These are phyloP conservation scores for Geopemphigus sp. DNA, from an alignment of 1,140 invertebrate species.

Conservation along the genomic window DNA sequence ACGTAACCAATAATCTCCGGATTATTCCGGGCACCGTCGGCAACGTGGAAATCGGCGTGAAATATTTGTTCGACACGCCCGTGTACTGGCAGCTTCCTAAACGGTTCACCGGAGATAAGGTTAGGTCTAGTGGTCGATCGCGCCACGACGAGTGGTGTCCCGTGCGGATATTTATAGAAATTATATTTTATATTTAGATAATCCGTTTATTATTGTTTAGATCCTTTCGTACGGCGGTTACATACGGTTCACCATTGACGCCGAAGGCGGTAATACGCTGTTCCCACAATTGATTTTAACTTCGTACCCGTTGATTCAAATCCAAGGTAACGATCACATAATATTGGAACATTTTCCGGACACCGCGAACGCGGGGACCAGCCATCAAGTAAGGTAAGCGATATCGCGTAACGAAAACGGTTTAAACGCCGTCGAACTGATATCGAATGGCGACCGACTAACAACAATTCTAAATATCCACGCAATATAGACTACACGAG, in stretches of 20 bases:
- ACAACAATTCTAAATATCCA: not conserved
- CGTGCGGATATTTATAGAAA: too few species aligned
- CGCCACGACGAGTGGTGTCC: too few species aligned
- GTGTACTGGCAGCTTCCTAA: constrained; percentile 83
- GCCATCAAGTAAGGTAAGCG: constrained; percentile 68
- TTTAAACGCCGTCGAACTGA: constrained; percentile 7
- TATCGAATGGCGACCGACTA: not conserved
- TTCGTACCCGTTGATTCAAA: constrained; percentile 75
- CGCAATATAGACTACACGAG: constrained; percentile 60
- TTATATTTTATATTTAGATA: too few species aligned
- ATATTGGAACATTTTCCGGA: constrained; percentile 73
- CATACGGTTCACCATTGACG: constrained; percentile 74
- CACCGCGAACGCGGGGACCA: constrained; percentile 56
- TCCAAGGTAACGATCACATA: constrained; percentile 76
- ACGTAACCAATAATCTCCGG: constrained; percentile 62
- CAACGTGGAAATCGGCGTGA: constrained; percentile 67
- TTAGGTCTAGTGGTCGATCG: constrained; percentile 56
- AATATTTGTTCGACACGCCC: constrained; percentile 68
- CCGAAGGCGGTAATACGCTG: constrained; percentile 61
- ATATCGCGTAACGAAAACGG: constrained; percentile 51
- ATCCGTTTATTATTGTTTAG: constrained; percentile 55
- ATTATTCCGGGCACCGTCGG: constrained; percentile 67
- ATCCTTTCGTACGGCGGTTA: constrained; percentile 90
- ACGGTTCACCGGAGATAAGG: constrained; percentile 82
- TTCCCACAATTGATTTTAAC: constrained; percentile 63